These are phyloP conservation scores for Dryomyza anilis DNA, from an alignment of 2,888 invertebrate genomes.

Conservation along the genomic window DNA sequence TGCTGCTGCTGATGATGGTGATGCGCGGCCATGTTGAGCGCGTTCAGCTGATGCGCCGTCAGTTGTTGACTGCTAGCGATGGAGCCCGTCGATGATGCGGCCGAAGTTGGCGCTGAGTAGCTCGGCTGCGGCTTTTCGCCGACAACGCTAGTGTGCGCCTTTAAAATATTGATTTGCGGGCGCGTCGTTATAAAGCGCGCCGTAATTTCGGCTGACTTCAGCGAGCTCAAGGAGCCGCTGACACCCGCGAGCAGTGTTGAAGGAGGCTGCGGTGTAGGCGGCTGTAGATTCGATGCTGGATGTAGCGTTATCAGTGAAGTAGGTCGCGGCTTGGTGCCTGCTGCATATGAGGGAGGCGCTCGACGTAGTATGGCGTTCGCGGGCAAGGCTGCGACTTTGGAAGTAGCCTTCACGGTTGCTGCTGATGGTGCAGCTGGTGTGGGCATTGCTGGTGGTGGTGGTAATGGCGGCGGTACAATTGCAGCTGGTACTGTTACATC, in stretches of 20 bases:
- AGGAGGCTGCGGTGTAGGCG: neutral
- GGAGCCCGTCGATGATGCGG: conserved; percentile 47
- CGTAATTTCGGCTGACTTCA: conserved; percentile 72
- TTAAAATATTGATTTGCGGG: conserved; percentile 76
- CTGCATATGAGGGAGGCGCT: conserved; percentile 73
- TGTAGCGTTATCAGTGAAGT: conserved; percentile 60
- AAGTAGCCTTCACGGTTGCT: conserved; percentile 33
- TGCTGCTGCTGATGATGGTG: conserved; percentile 43
- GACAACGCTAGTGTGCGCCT: conserved; percentile 76
- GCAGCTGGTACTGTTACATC: neutral
- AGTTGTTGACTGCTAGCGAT: conserved; percentile 38
- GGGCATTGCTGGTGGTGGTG: conserved; percentile 22
- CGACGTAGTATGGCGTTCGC: conserved; percentile 54
- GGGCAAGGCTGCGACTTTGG: conserved; percentile 28
- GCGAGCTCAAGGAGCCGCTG: conserved; percentile 54
- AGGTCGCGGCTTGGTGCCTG: conserved; percentile 60
- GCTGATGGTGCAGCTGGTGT: conserved; percentile 29
- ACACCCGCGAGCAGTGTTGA: conserved; percentile 29
- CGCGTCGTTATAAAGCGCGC: conserved; percentile 79
- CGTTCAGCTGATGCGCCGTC: conserved; percentile 33
- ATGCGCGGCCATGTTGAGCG: conserved; percentile 33
- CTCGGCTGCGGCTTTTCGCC: conserved; percentile 68
- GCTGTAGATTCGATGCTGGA: conserved; percentile 50
- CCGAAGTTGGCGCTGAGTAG: conserved; percentile 63
- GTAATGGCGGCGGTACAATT: neutral